Conservation (phyloP, 92 coral and sea anemone species). For the Phenganax stokvisi region DNA sequence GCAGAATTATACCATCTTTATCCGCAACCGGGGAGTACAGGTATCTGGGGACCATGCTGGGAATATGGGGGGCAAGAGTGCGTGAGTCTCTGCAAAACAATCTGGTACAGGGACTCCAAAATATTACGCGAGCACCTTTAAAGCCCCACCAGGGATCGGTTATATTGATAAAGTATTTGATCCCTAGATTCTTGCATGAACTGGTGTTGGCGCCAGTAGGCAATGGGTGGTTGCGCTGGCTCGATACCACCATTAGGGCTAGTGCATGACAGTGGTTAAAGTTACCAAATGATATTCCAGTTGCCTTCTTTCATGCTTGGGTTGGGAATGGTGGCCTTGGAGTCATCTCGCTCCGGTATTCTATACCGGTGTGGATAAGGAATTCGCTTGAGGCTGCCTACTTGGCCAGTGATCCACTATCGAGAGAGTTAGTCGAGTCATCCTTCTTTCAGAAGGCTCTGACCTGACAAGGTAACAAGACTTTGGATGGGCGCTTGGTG, state of each 20-base stretch:
- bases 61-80: not conserved
- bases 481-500: not conserved
- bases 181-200: too few relatives aligned
- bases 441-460: slow-evolving; percentile 6
- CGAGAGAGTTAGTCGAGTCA: too few relatives aligned
- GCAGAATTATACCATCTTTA: slow-evolving; percentile 24
- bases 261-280: too few relatives aligned
- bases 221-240: too few relatives aligned
- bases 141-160: slow-evolving; percentile 44
- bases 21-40: not conserved
- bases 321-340: not conserved
- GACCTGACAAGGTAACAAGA: not conserved
- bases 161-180: not conserved
- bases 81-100: not conserved
- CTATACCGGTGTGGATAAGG: too few relatives aligned
- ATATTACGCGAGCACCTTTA: too few relatives aligned
- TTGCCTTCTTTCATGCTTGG: slow-evolving; percentile 7
- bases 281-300: not conserved
- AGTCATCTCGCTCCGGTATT: too few relatives aligned
- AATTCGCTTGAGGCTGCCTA: too few relatives aligned
- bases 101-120: too few relatives aligned
- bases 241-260: too few relatives aligned
- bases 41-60: slow-evolving; percentile 11
- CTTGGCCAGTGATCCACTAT: too few relatives aligned
- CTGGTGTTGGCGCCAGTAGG: too few relatives aligned